These are phyloP conservation scores for Spatula clypeata DNA, from an alignment of 2,797 vertebrate genomes.

Conservation along the genomic window DNA sequence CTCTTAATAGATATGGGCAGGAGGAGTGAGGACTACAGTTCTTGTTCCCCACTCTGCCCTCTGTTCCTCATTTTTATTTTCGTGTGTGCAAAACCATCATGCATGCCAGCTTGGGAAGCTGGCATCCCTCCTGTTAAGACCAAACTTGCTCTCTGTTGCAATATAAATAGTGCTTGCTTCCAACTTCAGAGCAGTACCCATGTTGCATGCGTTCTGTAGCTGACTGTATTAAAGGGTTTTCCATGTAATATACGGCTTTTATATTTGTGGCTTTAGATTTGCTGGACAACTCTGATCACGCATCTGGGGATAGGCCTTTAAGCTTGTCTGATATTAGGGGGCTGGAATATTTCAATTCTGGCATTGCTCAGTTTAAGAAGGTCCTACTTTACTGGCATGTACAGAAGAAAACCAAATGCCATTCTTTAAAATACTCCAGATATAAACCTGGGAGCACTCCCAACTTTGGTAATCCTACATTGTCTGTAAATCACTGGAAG, in stretches of 20 bases:
- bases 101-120: conserved; percentile 70
- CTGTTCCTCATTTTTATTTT: conserved; percentile 57
- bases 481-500: neutral
- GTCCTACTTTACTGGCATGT: neutral
- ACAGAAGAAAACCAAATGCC: conserved; percentile 46
- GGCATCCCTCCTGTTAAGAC: conserved; percentile 69
- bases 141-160: conserved; percentile 61
- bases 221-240: neutral
- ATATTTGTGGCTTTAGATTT: conserved; percentile 10
- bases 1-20: neutral
- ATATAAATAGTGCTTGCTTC: conserved; percentile 68
- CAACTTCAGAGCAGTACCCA: conserved; percentile 50
- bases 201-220: neutral
- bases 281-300: neutral
- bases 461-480: neutral
- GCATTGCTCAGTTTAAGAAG: neutral
- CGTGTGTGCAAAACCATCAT: conserved; percentile 46
- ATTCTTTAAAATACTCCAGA: conserved; percentile 41
- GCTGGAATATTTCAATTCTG: neutral
- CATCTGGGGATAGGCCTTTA: neutral
- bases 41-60: conserved; percentile 56
- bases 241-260: neutral
- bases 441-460: neutral
- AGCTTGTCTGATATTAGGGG: neutral
- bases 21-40: conserved; percentile 54